phyloP scores from a whole-genome alignment of 37 sponge, comb jelly and placozoan species.

The Eunapius fragilis region DNA sequence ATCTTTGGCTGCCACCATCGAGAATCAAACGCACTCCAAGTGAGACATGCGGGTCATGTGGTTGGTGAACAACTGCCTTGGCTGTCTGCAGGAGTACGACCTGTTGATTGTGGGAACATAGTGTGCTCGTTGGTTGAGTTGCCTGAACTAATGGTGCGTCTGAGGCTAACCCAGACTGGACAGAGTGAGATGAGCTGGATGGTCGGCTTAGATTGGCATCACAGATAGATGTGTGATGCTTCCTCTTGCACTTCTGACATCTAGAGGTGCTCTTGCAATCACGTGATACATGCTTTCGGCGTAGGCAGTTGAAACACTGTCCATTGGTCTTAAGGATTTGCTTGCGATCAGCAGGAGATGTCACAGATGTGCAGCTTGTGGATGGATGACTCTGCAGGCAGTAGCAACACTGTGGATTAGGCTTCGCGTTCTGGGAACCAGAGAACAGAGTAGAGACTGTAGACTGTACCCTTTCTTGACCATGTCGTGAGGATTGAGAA shows the following conservation, averaged over 20 bases:
- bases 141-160: not conserved
- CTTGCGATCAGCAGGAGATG: constrained; percentile 15
- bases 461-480: not conserved
- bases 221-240: constrained; percentile 18
- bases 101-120: not conserved
- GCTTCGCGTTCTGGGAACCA: not conserved
- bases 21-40: not conserved
- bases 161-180: not conserved
- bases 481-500: no score
- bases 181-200: no score
- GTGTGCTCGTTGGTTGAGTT: no score
- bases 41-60: not conserved
- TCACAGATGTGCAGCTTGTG: not conserved
- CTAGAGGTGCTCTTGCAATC: constrained; percentile 1
- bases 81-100: constrained; percentile 19
- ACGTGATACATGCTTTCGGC: not conserved
- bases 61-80: constrained; percentile 1
- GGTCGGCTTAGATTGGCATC: no score
- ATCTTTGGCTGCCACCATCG: constrained; percentile 25
- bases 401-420: constrained; percentile 1
- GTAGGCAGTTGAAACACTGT: constrained; percentile 2
- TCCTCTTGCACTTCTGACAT: constrained; percentile 4
- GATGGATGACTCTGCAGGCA: constrained; percentile 2
- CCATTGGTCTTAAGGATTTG: constrained; percentile 10
- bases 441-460: not conserved